Evolutionary conservation across 1,140 invertebrate genomes (phyloP), one percentile per base, ranked within the genome.

Genomic region (Matsumurasca onukii): DNA sequence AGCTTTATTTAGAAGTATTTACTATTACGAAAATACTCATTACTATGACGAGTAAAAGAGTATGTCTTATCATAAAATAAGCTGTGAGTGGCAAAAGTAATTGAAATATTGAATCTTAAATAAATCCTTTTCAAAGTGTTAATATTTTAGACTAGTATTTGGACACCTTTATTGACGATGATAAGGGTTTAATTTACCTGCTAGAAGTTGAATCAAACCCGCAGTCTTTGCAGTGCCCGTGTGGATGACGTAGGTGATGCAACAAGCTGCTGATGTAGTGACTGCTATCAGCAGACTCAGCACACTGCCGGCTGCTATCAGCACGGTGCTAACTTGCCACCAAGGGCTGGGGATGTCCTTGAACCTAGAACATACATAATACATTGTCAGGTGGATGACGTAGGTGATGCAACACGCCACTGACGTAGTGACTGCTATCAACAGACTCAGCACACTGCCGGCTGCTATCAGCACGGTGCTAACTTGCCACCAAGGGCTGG

Each of bases 401-500:
- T 45, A 45, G 34, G 34, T 45, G 34, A 45, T 45, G 34, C 34
- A 45, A 17, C 34, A 45, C 17, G 34, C 34, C 9, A 12, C 34
- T 45, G 17, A 17, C 17, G 34, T 45, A 45, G 34, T 45, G 34
- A 45, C 72, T 3, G 73, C 73, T 25, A 75, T 69, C 0, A 75
- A 30, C 1, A 75, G 66, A 3, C 67, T 73, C n/a, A 74, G 63
- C 13, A 70, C 75, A 52, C 71, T 71, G 49, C 86, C 88, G 3
- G 83, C 77, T 3, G 87, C 88, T 45, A 88, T 82, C 5, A 85
- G 79, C 9, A 90, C 77, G 0, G 88, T 89, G 59, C 83, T 85
- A 3, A 86, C 84, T 75, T 88, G 86, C 88, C 88, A 90, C 80
- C 86, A 89, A 1, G 83, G 79, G 72, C 86, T 88, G 1, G 88